Base-by-base conservation (phyloP, 2,888 invertebrate species). In the Dichetophora obliterata region DNA sequence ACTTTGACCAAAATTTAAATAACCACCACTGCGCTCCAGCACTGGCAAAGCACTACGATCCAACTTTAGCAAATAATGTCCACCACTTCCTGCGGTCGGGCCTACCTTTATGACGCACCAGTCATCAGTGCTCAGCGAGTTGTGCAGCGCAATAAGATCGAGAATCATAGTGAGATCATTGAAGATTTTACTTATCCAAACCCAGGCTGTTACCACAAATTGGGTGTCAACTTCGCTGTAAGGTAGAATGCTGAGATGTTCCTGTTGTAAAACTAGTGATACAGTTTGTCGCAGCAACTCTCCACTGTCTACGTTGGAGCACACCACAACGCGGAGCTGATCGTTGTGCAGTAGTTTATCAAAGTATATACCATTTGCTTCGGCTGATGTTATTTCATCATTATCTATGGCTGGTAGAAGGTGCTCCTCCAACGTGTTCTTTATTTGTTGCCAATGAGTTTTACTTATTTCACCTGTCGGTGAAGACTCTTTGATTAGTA, bases 81-180 rank as follows among this genome's bases (percentile, higher is more conserved):
- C 37, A 3, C 31, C 34, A n/a, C 37, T 27, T 31, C 63, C 63
- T 63, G 27, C 31, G 34, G 63, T 5, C 0, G 63, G 63, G 11
- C 34, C 63, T 27, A 3, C 37, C 24, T 63, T 63, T n/a, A 63
- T n/a, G 5, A 63, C 34, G 16, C 27, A 34, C 63, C 63, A 63
- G 34, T 24, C 34, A 63, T 63, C 63, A 34, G 63, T 63, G 34
- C 63, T 34, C 2, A 31, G n/a, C 0, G 16, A n/a, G 37, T 63
- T 63, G 19, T 63, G 63, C 27, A 63, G 37, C 8, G 63, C 63
- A 63, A 63, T 63, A n/a, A 63, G 31, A 34, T 63, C 63, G 14
- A 63, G 31, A n/a, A 63, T 27, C 27, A 63, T 63, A 8, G 63
- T 37, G n/a, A 31, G 37, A 63, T 63, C 63, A n/a, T 34, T 34